Conservation (phyloP, 2,888 invertebrate species). For the Teinopalpus imperialis region DNA sequence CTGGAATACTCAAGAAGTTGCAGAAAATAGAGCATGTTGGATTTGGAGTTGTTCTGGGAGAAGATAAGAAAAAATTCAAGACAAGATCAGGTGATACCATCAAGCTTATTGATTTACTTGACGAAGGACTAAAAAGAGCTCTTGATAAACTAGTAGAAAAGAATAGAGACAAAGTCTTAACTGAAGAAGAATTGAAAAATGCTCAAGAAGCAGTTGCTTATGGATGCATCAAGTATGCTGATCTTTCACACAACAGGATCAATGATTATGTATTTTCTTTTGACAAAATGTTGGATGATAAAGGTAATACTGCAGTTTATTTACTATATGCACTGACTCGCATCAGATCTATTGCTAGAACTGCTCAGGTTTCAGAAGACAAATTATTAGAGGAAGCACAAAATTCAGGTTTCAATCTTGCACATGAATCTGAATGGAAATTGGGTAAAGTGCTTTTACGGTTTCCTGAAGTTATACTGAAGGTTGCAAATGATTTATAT, state of each 20-base stretch:
- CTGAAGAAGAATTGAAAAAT: slow-evolving; percentile 88
- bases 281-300: slow-evolving; percentile 99
- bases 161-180: slow-evolving; percentile 91
- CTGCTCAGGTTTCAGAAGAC: slow-evolving; percentile 85
- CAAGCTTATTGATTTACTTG: slow-evolving; percentile 91
- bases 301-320: slow-evolving; percentile 99
- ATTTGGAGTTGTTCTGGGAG: slow-evolving; percentile 98
- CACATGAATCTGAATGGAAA: slow-evolving; percentile 97
- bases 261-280: slow-evolving; percentile 99
- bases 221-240: slow-evolving; percentile 99
- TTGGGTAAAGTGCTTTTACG: slow-evolving; percentile 92
- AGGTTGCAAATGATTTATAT: slow-evolving; percentile 90
- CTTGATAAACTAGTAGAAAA: slow-evolving; percentile 93
- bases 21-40: slow-evolving; percentile 94
- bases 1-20: slow-evolving; percentile 85
- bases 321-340: slow-evolving; percentile 96
- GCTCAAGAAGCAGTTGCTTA: slow-evolving; percentile 97
- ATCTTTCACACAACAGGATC: slow-evolving; percentile 95
- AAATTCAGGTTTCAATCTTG: slow-evolving; percentile 84
- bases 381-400: slow-evolving; percentile 83
- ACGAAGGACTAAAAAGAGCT: slow-evolving; percentile 94
- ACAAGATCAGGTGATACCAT: slow-evolving; percentile 98
- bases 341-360: slow-evolving; percentile 94
- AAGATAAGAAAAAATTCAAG: slow-evolving; percentile 99
- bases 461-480: slow-evolving; percentile 93